Evolutionary conservation across 1,140 invertebrate genomes (phyloP).

Genomic region (Steinernema feltiae): DNA sequence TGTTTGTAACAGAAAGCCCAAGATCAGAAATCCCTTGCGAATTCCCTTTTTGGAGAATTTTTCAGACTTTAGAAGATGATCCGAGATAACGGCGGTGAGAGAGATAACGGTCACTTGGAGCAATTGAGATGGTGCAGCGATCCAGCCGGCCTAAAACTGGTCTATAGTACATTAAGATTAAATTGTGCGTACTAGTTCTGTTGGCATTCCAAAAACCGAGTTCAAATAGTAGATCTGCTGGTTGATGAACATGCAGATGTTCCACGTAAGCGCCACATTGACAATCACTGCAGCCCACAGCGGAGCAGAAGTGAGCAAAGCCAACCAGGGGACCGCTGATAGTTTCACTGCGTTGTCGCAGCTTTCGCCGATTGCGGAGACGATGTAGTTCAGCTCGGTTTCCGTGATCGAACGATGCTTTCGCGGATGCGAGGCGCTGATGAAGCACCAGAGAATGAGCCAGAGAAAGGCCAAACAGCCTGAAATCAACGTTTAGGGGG

Average conservation of each 20-base stretch:
- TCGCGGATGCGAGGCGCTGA: constrained; percentile 82
- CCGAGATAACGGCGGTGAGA: constrained; percentile 5
- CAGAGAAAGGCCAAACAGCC: constrained; percentile 65
- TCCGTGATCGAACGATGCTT: constrained; percentile 83
- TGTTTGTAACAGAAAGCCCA: constrained; percentile 61
- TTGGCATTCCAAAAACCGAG: background rate
- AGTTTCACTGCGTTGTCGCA: constrained; percentile 59
- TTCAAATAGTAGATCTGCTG: constrained; percentile 67
- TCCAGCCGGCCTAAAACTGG: background rate
- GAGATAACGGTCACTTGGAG: background rate
- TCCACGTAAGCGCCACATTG: constrained; percentile 96
- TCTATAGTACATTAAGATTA: too few species aligned
- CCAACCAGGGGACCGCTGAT: constrained; percentile 80
- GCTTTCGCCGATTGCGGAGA: constrained; percentile 76
- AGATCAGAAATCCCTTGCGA: background rate
- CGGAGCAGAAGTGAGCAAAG: constrained; percentile 85
- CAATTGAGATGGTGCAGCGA: background rate
- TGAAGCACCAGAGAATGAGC: constrained; percentile 80
- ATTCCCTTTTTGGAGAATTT: background rate
- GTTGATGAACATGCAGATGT: constrained; percentile 91
- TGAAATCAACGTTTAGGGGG: background rate
- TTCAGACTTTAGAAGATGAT: background rate
- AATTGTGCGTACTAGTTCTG: too few species aligned
- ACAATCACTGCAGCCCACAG: constrained; percentile 97
- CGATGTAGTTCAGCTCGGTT: constrained; percentile 85